Percentiles rank a stretch among this genome's conserved stretches.
Evolutionary conservation across 2,113 vertebrate genomes (phyloP).

Genomic region (Cairina moschata): DNA sequence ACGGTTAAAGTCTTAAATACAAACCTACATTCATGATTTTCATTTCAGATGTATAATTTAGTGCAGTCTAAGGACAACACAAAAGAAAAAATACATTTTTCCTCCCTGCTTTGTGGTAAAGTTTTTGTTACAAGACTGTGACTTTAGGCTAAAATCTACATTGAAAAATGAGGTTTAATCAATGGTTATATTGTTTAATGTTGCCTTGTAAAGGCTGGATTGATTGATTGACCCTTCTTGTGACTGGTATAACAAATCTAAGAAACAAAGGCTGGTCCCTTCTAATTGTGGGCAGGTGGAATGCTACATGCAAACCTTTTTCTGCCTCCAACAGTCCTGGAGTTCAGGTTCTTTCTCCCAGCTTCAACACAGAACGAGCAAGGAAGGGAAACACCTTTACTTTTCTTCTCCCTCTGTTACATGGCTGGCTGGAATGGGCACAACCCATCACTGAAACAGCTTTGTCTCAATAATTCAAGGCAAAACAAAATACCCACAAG

Average conservation of each 20-base stretch:
- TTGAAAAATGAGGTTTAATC: constrained; percentile 32
- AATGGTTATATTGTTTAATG: constrained; percentile 11
- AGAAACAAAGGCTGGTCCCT: background rate
- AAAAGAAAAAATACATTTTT: background rate
- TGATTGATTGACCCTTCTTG: background rate
- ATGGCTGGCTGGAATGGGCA: background rate
- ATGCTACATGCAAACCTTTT: background rate
- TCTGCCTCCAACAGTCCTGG: background rate
- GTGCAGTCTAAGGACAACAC: background rate
- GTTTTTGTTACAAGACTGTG: background rate
- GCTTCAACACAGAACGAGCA: background rate
- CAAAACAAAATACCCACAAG: background rate
- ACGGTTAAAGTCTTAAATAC: background rate
- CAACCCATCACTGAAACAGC: background rate
- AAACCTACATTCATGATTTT: background rate
- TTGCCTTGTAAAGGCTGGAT: background rate
- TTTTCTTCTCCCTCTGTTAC: background rate
- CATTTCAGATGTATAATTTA: background rate
- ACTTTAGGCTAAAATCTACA: constrained; percentile 27
- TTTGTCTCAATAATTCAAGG: background rate
- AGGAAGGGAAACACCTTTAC: background rate
- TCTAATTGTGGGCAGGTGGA: background rate
- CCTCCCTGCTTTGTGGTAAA: background rate
- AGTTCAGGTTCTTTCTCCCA: background rate
- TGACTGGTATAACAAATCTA: constrained; percentile 1